Evolutionary conservation across 92 coral and sea anemone species (phyloP).

Genomic region (Diadumene lineata): DNA sequence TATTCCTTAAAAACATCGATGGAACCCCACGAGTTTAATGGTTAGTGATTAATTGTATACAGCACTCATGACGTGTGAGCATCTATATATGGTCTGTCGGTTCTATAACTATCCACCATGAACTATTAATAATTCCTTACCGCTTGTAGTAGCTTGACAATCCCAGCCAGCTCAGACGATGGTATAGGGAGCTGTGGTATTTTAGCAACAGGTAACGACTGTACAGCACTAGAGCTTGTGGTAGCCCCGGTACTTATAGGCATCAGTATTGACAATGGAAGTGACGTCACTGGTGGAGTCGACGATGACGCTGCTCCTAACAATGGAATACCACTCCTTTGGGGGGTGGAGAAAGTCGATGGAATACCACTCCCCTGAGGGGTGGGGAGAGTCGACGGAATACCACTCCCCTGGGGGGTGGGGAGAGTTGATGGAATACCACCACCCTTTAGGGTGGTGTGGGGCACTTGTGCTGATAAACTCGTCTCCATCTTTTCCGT

Average conservation of each 20-base stretch:
- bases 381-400: too few relatives aligned
- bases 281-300: conserved; percentile 7
- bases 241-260: conserved; percentile 16
- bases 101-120: not conserved
- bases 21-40: too few relatives aligned
- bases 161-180: conserved; percentile 26
- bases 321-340: conserved; percentile 14
- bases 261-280: conserved; percentile 22
- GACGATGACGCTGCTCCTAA: conserved; percentile 13
- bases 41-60: too few relatives aligned
- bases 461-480: not conserved
- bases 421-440: conserved; percentile 6
- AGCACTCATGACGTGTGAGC: too few relatives aligned
- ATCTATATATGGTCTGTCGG: too few relatives aligned
- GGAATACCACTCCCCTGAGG: conserved; percentile 18
- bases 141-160: conserved; percentile 22
- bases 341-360: not conserved
- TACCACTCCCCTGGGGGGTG: too few relatives aligned
- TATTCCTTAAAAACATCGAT: too few relatives aligned
- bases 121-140: not conserved
- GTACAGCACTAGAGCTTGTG: conserved; percentile 2
- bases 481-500: not conserved
- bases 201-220: not conserved
- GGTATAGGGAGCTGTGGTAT: conserved; percentile 10
- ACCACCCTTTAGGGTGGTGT: conserved; percentile 1